These are phyloP conservation scores for Kuschelorhynchus macadamiae DNA, from an alignment of 2,888 invertebrate genomes.

Conservation along the genomic window DNA sequence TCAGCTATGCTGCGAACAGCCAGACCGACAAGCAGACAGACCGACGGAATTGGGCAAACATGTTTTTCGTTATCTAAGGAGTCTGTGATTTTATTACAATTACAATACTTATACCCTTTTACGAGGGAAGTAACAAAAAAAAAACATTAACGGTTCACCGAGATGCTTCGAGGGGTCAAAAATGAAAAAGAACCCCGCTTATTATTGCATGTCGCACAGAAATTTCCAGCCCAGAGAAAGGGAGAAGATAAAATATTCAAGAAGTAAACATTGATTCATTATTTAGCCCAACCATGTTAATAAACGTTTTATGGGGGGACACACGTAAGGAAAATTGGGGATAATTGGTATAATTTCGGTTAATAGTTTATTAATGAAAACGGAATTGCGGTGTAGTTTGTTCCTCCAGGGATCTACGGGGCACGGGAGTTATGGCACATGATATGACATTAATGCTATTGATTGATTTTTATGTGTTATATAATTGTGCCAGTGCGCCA, in stretches of 20 bases:
- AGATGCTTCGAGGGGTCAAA: too few relatives aligned
- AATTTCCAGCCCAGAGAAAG: conserved; percentile 36
- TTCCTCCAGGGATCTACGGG: conserved; percentile 32
- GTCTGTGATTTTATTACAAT: too few relatives aligned
- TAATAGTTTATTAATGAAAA: conserved; percentile 45
- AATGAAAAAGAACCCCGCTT: neutral
- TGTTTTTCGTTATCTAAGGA: too few relatives aligned
- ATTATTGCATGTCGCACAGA: conserved; percentile 45
- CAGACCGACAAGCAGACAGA: too few relatives aligned
- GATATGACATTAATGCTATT: neutral
- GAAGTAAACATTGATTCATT: conserved; percentile 49
- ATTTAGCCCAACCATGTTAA: conserved; percentile 54
- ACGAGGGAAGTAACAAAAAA: too few relatives aligned
- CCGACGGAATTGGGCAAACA: too few relatives aligned
- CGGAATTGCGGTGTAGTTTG: conserved; percentile 19
- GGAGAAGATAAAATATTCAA: conserved; percentile 44
- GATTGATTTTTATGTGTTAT: neutral
- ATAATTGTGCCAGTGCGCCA: neutral
- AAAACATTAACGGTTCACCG: too few relatives aligned
- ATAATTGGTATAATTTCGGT: conserved; percentile 64
- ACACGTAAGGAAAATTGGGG: conserved; percentile 64
- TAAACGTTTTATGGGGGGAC: conserved; percentile 63
- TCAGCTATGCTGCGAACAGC: too few relatives aligned
- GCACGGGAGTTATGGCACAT: conserved; percentile 36
- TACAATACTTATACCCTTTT: too few relatives aligned